Evolutionary conservation across 2,888 invertebrate genomes (phyloP).

Genomic region (Dysmachus trigonus): DNA sequence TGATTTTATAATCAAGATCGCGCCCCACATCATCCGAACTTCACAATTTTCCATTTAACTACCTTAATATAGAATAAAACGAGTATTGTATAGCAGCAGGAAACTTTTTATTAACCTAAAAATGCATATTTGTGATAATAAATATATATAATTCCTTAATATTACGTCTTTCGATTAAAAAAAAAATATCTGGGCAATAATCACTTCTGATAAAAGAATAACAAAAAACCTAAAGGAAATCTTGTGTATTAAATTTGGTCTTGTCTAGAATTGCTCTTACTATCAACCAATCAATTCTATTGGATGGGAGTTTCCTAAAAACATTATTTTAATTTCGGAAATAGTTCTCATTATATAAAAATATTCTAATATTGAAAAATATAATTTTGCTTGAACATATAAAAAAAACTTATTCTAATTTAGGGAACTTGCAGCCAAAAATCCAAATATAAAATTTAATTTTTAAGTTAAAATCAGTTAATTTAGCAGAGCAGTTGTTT

Average conservation of each 20-base stretch:
- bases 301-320: not conserved
- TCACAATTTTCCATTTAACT: not conserved
- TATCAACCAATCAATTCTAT: not conserved
- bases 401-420: constrained; percentile 28
- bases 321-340: not conserved
- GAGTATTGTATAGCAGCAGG: constrained; percentile 41
- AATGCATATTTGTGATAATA: constrained; percentile 49
- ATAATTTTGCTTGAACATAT: constrained; percentile 25
- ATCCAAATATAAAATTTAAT: not conserved
- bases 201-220: constrained; percentile 1
- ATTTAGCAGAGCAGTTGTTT: not conserved
- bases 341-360: not conserved
- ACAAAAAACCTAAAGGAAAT: not conserved
- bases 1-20: not conserved
- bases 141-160: constrained; percentile 43
- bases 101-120: constrained; percentile 49
- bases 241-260: not conserved
- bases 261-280: not conserved
- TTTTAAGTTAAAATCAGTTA: not conserved
- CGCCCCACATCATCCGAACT: not conserved
- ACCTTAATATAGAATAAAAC: not conserved
- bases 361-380: constrained; percentile 29
- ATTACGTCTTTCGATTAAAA: not conserved
- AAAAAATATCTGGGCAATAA: constrained; percentile 14
- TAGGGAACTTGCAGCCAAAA: constrained; percentile 26